These are phyloP conservation scores for Ganaspis brasiliensis DNA, from an alignment of 2,888 invertebrate species.

Conservation along the genomic window DNA sequence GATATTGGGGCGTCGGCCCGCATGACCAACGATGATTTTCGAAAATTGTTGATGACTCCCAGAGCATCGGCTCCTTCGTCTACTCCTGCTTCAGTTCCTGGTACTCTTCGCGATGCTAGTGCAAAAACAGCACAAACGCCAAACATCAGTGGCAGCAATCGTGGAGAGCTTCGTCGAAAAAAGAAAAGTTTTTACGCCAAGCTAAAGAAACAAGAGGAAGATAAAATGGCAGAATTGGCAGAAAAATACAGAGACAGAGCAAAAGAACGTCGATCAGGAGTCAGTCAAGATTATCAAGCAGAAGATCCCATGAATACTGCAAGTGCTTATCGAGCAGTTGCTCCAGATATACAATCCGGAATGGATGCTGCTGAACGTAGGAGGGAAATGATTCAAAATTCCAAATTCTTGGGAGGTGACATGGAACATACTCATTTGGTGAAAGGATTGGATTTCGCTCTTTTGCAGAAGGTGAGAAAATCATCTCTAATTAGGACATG, in stretches of 20 bases:
- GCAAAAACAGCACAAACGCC: conserved; percentile 84
- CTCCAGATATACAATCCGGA: conserved; percentile 96
- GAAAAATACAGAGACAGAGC: conserved; percentile 97
- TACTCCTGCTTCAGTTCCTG: conserved; percentile 82
- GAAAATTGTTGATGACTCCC: conserved; percentile 97
- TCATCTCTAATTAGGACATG: conserved; percentile 2
- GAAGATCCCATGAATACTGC: conserved; percentile 93
- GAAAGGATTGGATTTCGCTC: conserved; percentile 96
- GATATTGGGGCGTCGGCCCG: conserved; percentile 84
- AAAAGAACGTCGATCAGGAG: conserved; percentile 93
- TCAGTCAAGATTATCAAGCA: conserved; percentile 89
- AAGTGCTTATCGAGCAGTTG: conserved; percentile 95
- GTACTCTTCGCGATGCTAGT: conserved; percentile 87
- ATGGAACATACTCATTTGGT: conserved; percentile 99
- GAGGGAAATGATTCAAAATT: conserved; percentile 97
- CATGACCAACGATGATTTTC: conserved; percentile 98
- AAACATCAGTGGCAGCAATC: conserved; percentile 71
- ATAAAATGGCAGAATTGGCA: conserved; percentile 95
- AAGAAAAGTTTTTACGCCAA: conserved; percentile 97
- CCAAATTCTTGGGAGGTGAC: conserved; percentile 99
- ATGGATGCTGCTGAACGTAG: conserved; percentile 97
- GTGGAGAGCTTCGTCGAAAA: conserved; percentile 92
- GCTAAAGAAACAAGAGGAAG: conserved; percentile 96
- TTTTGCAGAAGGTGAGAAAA: conserved; percentile 90
- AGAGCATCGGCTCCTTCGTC: conserved; percentile 86